Conservation (phyloP, 2,113 vertebrate genomes). For the Cnemophilus loriae region DNA sequence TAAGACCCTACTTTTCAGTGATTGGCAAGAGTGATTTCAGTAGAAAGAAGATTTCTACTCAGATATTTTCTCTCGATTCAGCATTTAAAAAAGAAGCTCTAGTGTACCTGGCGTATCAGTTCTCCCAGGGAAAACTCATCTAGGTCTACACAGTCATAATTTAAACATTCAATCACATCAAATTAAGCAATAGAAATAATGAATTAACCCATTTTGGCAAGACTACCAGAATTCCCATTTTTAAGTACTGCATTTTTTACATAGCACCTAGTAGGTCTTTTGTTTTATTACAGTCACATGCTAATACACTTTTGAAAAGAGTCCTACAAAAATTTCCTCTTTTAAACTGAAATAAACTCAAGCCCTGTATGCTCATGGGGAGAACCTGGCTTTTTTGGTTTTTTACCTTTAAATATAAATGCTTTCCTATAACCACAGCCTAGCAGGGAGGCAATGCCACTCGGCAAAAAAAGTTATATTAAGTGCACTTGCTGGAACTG, state of each 20-base stretch:
- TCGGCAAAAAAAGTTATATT: slow-evolving; percentile 51
- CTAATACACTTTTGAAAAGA: not conserved
- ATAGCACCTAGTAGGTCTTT: not conserved
- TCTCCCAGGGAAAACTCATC: not conserved
- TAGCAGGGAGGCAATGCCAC: slow-evolving; percentile 20
- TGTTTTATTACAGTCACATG: slow-evolving; percentile 2
- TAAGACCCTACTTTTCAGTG: not conserved
- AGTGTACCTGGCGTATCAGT: not conserved
- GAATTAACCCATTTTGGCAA: not conserved
- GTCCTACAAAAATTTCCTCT: not conserved
- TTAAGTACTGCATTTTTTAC: not conserved
- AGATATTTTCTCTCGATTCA: not conserved
- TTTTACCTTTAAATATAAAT: slow-evolving; percentile 35
- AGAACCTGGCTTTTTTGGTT: not conserved
- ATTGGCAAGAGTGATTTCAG: not conserved
- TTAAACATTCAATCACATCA: not conserved
- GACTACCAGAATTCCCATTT: not conserved
- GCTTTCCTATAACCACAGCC: not conserved
- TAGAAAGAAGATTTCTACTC: not conserved
- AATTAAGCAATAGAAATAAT: not conserved
- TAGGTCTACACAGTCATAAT: not conserved
- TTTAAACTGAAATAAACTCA: slow-evolving; percentile 3
- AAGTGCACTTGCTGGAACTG: slow-evolving; percentile 58
- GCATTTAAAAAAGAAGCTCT: not conserved
- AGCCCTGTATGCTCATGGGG: not conserved